phyloP scores from a whole-genome alignment of 2,113 vertebrate species.

The Arizona elegans region DNA sequence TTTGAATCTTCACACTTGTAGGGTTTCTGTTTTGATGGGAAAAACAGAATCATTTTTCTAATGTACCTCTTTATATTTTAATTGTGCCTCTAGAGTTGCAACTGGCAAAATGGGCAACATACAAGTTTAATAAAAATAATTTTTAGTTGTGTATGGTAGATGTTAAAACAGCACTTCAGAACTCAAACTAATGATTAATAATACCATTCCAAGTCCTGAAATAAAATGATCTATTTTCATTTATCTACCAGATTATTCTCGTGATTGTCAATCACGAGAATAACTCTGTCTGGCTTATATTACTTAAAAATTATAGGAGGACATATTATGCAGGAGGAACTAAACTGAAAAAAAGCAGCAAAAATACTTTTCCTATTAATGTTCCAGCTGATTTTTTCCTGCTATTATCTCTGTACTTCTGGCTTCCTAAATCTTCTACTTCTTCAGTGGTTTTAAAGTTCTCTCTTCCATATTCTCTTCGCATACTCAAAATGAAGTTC shows the following conservation, averaged over 20 bases:
- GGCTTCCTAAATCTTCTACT: background rate
- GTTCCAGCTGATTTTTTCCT: background rate
- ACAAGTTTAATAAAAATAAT: background rate
- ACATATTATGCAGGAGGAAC: background rate
- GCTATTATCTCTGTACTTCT: background rate
- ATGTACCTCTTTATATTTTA: background rate
- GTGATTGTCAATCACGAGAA: background rate
- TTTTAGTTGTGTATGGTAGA: background rate
- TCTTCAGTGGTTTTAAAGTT: background rate
- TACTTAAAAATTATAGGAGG: background rate
- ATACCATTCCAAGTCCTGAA: background rate
- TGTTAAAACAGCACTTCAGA: background rate
- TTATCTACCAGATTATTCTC: background rate
- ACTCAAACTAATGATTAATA: background rate
- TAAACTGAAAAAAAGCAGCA: background rate
- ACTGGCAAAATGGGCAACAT: background rate
- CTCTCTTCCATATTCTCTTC: background rate
- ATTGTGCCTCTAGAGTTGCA: background rate
- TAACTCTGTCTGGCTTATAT: background rate
- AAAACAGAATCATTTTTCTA: background rate
- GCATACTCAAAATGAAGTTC: background rate
- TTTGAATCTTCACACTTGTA: background rate
- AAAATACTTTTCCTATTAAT: background rate
- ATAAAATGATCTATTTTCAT: background rate
- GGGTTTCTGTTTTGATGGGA: background rate